Conservation (phyloP, 1,140 invertebrate genomes). For the Marisa cornuarietis region DNA sequence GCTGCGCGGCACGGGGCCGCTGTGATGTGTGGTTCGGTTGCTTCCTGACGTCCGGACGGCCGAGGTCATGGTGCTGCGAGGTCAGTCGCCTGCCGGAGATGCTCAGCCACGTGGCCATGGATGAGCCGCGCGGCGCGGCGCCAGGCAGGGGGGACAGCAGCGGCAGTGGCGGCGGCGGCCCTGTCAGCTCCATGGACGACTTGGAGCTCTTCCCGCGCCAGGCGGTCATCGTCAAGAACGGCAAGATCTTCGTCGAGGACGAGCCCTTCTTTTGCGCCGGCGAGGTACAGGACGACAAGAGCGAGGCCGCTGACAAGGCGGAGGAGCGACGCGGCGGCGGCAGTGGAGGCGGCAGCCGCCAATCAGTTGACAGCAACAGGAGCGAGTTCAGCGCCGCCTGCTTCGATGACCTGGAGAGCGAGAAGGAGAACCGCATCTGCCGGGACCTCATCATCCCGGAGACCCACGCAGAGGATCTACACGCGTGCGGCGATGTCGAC, state of each 20-base stretch:
- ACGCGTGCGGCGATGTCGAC: neutral
- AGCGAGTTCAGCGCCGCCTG: neutral
- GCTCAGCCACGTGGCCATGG: no score
- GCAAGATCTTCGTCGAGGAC: slow-evolving; percentile 33
- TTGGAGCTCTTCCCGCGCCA: slow-evolving; percentile 25
- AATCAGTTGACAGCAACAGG: neutral
- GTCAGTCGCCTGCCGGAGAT: no score
- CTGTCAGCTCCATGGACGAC: slow-evolving; percentile 17
- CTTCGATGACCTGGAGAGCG: slow-evolving; percentile 12
- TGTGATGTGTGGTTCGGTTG: no score
- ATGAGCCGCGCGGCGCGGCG: no score
- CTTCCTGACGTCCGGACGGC: no score
- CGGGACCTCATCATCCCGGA: neutral
- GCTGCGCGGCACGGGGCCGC: no score
- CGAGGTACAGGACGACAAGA: slow-evolving; percentile 17
- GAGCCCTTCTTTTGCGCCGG: slow-evolving; percentile 30
- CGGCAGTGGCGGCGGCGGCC: no score
- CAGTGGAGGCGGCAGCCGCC: no score
- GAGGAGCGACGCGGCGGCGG: neutral
- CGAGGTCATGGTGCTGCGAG: no score
- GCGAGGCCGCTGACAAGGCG: neutral
- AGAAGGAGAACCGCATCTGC: slow-evolving; percentile 20
- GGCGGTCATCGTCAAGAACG: slow-evolving; percentile 36
- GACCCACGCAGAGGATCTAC: neutral
- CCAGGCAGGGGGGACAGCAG: no score